Base-by-base conservation (phyloP, 2,797 vertebrate species). In the Meda fulgida region DNA sequence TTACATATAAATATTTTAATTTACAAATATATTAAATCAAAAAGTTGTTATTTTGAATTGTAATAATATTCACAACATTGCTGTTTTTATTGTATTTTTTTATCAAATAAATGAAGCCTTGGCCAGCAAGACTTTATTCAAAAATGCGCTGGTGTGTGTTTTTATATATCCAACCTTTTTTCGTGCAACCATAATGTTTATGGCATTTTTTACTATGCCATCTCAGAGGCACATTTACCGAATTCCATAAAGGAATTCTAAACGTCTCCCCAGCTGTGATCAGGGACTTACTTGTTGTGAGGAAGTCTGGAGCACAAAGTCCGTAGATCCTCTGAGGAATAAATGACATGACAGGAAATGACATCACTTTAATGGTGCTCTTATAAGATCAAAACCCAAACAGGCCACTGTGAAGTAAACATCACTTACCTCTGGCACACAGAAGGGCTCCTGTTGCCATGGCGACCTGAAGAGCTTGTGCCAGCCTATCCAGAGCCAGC, bases 201-300 rank as follows among this genome's bases (percentile, higher is more conserved):
- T 40, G 4, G 1, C 60, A 38, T 48, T 81, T 70, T 58, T 31
- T 40, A 21, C 21, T 81, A 13, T 5, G 7, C 48, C 11, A 31
- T 81, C 46, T 80, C 91, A 99, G 97, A 87, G 98, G 97, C 8
- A 99, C 98, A 1, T 99, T 99, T 80, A 96, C 99, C n/a, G 97
- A 99, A 87, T 99, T 99, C 88, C 95, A 97, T 69, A 99, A 97
- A 0, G 97, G 97, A 70, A 98, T 99, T 97, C 86, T 99, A 84
- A 99, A 99, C 1, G 90, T 98, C 66, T 99, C 95, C 0, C 98
- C 98, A 0, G 90, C 99, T 31, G 18, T 80, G 36, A 72, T n/a
- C 14, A 81, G 7, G 67, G n/a, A 89, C 94, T 94, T 93, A 96
- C 95, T 95, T 96, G 92, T 95, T 96, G 90, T 96, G 95, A 46